Percentiles rank a stretch among this genome's conserved stretches.
phyloP scores from a whole-genome alignment of 2,888 invertebrate species.

The Drosophila histrio region DNA sequence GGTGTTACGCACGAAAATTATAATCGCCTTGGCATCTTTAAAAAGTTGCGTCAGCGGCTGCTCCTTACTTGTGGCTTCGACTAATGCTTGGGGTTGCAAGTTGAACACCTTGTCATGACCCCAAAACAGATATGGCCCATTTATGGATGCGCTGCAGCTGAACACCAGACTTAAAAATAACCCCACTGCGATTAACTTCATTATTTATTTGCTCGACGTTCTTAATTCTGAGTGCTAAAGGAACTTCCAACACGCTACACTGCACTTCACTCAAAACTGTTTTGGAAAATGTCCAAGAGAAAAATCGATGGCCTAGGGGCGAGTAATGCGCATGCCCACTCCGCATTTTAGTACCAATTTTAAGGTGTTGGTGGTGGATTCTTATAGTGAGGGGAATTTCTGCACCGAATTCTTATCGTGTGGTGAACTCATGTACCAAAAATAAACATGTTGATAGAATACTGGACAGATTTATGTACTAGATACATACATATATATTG shows the following conservation, averaged over 20 bases:
- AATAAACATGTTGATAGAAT: conserved; percentile 1
- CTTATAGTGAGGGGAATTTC: background rate
- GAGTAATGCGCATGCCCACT: conserved; percentile 32
- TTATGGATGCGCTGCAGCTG: conserved; percentile 84
- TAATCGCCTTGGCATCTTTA: conserved; percentile 86
- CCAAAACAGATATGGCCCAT: conserved; percentile 87
- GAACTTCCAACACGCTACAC: conserved; percentile 15
- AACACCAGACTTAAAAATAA: conserved; percentile 64
- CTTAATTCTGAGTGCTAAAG: background rate
- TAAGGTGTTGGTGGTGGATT: conserved; percentile 18
- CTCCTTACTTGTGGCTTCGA: conserved; percentile 84
- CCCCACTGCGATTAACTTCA: conserved; percentile 66
- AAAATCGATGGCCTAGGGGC: conserved; percentile 39
- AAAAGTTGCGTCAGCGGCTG: conserved; percentile 86
- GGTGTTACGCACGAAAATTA: conserved; percentile 87
- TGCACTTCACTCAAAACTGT: conserved; percentile 25
- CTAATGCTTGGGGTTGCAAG: conserved; percentile 85
- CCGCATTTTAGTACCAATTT: conserved; percentile 2
- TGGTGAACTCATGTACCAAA: background rate
- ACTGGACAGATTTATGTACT: background rate
- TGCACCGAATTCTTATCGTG: background rate
- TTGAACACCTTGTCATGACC: conserved; percentile 85
- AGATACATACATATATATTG: background rate
- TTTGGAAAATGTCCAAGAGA: conserved; percentile 24
- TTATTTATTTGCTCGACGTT: conserved; percentile 39